These are phyloP conservation scores for Polietes domitor DNA, from an alignment of 2,888 invertebrate species.

Conservation along the genomic window DNA sequence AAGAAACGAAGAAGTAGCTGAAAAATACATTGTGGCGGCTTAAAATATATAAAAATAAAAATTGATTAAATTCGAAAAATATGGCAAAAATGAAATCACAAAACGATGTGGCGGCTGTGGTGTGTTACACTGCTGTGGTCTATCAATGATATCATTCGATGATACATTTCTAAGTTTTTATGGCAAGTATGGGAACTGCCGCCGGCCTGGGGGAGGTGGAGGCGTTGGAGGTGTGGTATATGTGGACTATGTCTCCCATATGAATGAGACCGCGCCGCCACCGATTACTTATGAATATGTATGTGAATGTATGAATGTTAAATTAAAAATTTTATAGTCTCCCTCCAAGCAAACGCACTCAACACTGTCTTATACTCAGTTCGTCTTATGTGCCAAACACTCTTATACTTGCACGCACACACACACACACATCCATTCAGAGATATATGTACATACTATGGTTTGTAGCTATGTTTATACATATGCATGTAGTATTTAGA, in stretches of 20 bases:
- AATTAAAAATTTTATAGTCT: background rate
- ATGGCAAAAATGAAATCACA: constrained; percentile 32
- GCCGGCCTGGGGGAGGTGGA: background rate
- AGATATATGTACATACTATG: background rate
- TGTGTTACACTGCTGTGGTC: background rate
- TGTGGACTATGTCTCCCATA: constrained; percentile 9
- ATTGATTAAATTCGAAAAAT: background rate
- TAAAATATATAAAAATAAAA: constrained; percentile 3
- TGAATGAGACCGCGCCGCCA: background rate
- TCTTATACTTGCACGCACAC: background rate
- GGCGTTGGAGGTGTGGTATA: background rate
- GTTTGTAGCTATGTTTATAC: background rate
- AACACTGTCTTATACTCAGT: too few relatives aligned
- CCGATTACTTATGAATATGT: constrained; percentile 16
- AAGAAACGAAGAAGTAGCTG: background rate
- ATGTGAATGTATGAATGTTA: background rate
- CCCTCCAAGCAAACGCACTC: too few relatives aligned
- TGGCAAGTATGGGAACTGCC: too few relatives aligned
- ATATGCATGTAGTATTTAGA: background rate
- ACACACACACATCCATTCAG: background rate
- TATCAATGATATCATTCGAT: constrained; percentile 31
- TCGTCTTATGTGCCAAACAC: background rate
- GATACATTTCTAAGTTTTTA: background rate
- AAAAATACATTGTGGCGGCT: background rate
- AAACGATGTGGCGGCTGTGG: background rate